Evolutionary conservation across 35 echinoderm and acorn worm genomes (phyloP).

Genomic region (Heliocidaris tuberculata): DNA sequence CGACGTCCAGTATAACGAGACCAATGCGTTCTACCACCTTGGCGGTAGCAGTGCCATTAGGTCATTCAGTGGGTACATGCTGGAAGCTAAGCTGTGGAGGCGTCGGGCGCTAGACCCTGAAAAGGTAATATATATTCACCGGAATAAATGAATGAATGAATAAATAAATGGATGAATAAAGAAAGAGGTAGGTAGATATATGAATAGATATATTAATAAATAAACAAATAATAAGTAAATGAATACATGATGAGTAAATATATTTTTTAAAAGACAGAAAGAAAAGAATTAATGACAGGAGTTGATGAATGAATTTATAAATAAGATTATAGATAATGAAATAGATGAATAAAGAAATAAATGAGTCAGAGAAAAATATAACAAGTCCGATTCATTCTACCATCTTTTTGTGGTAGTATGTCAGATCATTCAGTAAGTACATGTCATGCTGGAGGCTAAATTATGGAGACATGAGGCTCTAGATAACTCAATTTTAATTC

Average conservation of each 20-base stretch:
- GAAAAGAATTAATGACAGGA: not conserved
- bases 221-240: not conserved
- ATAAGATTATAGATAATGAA: not conserved
- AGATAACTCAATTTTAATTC: too few relatives aligned
- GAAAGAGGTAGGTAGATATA: not conserved
- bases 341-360: not conserved
- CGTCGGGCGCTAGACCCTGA: slow-evolving; percentile 5
- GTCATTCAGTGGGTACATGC: slow-evolving; percentile 52
- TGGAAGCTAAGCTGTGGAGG: slow-evolving; percentile 54
- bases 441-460: too few relatives aligned
- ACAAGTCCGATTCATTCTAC: too few relatives aligned
- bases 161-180: not conserved
- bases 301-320: not conserved
- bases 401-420: too few relatives aligned
- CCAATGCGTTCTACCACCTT: slow-evolving; percentile 44
- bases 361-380: too few relatives aligned
- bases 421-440: too few relatives aligned
- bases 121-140: not conserved
- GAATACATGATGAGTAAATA: too few relatives aligned
- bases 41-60: slow-evolving; percentile 42
- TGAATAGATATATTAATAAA: not conserved
- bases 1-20: slow-evolving; percentile 42
- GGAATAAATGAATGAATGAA: not conserved
- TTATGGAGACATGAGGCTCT: too few relatives aligned
- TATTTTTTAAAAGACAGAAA: too few relatives aligned